Conservation (phyloP, 2,888 invertebrate species). For the Tipula confusa region DNA sequence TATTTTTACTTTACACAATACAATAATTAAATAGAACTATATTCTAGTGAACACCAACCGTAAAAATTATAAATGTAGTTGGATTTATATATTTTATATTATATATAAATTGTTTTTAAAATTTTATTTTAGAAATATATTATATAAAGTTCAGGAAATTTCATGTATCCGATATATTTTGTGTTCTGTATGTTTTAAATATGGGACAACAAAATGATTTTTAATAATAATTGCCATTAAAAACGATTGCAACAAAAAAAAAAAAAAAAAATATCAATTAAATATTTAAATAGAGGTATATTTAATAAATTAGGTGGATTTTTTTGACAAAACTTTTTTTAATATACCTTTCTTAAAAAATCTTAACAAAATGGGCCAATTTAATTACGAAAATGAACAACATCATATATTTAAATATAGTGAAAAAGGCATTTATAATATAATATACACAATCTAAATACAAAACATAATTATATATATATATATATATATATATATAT, state of each 20-base stretch:
- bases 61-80: neutral
- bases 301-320: neutral
- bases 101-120: neutral
- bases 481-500: no score
- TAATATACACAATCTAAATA: no score
- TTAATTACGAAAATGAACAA: neutral
- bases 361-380: neutral
- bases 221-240: neutral
- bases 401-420: neutral
- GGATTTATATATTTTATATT: constrained; percentile 9
- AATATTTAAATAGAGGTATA: neutral
- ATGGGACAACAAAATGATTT: neutral
- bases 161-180: neutral
- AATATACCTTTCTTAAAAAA: neutral
- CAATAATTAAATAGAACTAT: neutral
- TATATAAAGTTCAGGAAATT: neutral
- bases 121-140: neutral
- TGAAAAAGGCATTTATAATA: neutral
- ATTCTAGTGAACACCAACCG: neutral
- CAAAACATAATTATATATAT: no score
- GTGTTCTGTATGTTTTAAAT: constrained; percentile 9
- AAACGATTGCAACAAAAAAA: neutral
- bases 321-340: neutral
- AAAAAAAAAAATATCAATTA: neutral
- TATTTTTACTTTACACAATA: neutral